Base-by-base conservation (phyloP, 2,888 invertebrate species). In the Phasia obesa region DNA sequence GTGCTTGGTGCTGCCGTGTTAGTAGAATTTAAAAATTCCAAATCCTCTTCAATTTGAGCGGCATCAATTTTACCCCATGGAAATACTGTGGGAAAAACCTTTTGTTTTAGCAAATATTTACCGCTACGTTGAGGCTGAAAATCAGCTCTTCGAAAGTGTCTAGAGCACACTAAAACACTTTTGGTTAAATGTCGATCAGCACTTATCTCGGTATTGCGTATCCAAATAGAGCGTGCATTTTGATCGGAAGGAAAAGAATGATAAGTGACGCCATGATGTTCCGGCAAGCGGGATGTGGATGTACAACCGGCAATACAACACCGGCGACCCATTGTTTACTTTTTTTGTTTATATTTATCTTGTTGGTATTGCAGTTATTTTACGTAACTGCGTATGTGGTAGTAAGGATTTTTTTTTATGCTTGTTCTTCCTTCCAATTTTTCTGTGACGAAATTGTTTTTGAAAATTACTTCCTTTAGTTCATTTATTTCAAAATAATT, bases 41-140 rank as follows among this genome's bases (percentile, higher is more conserved):
- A 77, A 67, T 84, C 85, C 21, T 83, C 87, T 23, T 87, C 88
- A 7, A 87, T 87, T 79, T 86, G 88, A 4, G 85, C 60, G 0
- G 88, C 84, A 27, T 90, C 89, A 70, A 90, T 85, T 84, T 90
- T 90, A 7, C 90, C 90, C 94, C 94, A 95, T 4, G 94, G 92
- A 90, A 96, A 96, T 73, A 96, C 94, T 79, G 95, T 94, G 7
- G 96, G 95, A 62, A 95, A 92, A 7, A 95, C 94, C 85, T 94
- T 95, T 91, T 94, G 93, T 89, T 93, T 94, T 64, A 96, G 91
- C 89, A 95, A 92, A 89, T 95, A 95, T 92, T 95, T 95, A 82
- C 91, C 91, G 86, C 88, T 94, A 90, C 94, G 94, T 87, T 94
- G 94, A 85, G 93, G 93, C 90, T 95, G 93, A 91, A 96, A 96